Conservation (phyloP, 2,888 invertebrate genomes). For the Pharmacophagus antenor region DNA sequence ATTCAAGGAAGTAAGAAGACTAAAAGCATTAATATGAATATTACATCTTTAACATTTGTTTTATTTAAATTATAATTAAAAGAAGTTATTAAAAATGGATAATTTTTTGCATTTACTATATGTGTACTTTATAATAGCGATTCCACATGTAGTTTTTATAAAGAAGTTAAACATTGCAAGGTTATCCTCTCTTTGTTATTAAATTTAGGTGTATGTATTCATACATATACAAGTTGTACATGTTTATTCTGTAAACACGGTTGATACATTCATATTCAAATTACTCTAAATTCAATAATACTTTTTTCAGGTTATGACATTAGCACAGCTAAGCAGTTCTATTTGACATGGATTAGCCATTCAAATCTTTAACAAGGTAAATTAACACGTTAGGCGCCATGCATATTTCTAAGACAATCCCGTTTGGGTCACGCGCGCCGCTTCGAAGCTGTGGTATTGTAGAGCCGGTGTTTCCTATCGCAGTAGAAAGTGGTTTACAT, state of each 20-base stretch:
- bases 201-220: too few relatives aligned
- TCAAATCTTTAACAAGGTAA: neutral
- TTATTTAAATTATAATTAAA: too few relatives aligned
- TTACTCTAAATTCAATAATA: neutral
- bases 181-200: too few relatives aligned
- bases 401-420: too few relatives aligned
- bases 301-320: neutral
- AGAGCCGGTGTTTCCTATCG: too few relatives aligned
- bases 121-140: neutral
- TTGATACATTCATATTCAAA: neutral
- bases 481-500: too few relatives aligned
- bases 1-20: constrained; percentile 3
- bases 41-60: neutral
- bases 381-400: constrained; percentile 9
- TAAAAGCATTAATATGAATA: constrained; percentile 7
- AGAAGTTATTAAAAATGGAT: too few relatives aligned
- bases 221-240: too few relatives aligned
- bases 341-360: neutral
- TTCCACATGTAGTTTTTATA: neutral
- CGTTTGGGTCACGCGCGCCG: too few relatives aligned
- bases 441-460: too few relatives aligned
- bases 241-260: neutral
- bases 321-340: neutral
- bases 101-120: neutral
- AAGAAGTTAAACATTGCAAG: neutral